These are phyloP conservation scores for Sarcophaga bullata DNA, from an alignment of 1,140 invertebrate genomes.

Conservation along the genomic window DNA sequence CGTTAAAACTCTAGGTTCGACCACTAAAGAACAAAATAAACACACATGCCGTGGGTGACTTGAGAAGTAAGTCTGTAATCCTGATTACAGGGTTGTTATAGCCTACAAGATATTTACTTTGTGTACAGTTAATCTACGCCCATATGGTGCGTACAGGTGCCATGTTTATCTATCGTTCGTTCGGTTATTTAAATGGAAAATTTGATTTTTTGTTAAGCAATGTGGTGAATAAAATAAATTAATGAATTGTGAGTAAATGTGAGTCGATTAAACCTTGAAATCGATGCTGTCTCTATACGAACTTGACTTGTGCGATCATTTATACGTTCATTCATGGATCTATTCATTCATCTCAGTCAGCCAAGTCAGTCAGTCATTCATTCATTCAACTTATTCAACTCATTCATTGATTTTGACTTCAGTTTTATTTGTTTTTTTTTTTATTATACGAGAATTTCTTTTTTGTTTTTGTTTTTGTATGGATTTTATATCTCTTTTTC, in stretches of 20 bases:
- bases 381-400: neutral
- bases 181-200: no score
- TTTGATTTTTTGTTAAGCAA: neutral
- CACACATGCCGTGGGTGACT: no score
- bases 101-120: no score
- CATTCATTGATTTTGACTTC: neutral
- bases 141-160: no score
- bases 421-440: neutral
- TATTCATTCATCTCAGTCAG: neutral
- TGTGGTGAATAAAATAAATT: neutral
- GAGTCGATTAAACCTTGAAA: conserved; percentile 19
- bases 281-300: neutral
- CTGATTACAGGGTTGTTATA: no score
- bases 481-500: no score
- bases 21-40: no score
- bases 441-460: neutral
- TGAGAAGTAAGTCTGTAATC: no score
- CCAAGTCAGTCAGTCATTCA: neutral
- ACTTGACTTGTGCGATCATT: neutral
- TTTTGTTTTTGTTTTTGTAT: no score
- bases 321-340: neutral
- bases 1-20: no score
- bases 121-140: no score
- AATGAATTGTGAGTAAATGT: neutral
- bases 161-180: no score